These are phyloP conservation scores for Pyrochroa serraticornis DNA, from an alignment of 2,888 invertebrate species.

Conservation along the genomic window DNA sequence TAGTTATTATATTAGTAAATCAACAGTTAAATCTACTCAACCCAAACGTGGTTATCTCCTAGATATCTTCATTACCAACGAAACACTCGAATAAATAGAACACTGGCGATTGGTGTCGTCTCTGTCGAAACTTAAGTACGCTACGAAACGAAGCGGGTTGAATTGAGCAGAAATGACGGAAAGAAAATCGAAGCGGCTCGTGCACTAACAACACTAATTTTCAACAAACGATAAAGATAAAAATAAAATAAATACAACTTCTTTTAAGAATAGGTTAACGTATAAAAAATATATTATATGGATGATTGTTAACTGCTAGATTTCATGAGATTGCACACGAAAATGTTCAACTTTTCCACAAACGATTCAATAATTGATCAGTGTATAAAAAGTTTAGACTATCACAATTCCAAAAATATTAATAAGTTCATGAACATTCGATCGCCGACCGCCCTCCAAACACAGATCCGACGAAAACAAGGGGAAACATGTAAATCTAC, in stretches of 20 bases:
- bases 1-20: slow-evolving; percentile 20
- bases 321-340: slow-evolving; percentile 31
- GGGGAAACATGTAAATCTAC: slow-evolving; percentile 16
- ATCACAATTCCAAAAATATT: slow-evolving; percentile 29
- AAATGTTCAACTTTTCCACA: slow-evolving; percentile 23
- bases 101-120: neutral
- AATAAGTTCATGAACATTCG: slow-evolving; percentile 25
- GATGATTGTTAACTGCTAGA: slow-evolving; percentile 39
- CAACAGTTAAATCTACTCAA: slow-evolving; percentile 27
- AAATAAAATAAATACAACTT: slow-evolving; percentile 47
- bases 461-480: slow-evolving; percentile 12
- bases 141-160: slow-evolving; percentile 8
- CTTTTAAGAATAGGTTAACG: slow-evolving; percentile 48
- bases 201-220: slow-evolving; percentile 40
- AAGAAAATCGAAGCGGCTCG: neutral
- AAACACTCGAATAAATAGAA: neutral
- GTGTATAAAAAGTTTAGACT: slow-evolving; percentile 29
- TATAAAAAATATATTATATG: slow-evolving; percentile 46
- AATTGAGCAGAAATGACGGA: slow-evolving; percentile 27
- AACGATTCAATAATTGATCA: slow-evolving; percentile 18
- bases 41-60: slow-evolving; percentile 11
- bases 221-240: slow-evolving; percentile 33
- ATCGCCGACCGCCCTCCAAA: slow-evolving; percentile 1
- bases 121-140: slow-evolving; percentile 19
- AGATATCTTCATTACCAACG: neutral